Evolutionary conservation across 2,113 vertebrate genomes (phyloP), one percentile per base, ranked within the genome.

Genomic region (Amblyornis subalaris): DNA sequence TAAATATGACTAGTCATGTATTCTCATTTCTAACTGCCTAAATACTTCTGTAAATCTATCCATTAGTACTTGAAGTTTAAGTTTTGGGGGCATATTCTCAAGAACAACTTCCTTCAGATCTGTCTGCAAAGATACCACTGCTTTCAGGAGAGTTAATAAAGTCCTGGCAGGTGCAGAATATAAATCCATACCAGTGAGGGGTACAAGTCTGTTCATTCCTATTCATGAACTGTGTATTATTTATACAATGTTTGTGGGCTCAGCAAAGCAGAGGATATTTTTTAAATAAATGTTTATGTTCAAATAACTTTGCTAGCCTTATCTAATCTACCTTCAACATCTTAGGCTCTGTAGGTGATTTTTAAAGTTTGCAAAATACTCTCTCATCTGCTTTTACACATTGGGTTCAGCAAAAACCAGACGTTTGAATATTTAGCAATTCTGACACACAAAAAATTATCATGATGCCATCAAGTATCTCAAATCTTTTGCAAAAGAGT

Each of bases 151-250:
- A 86, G 33, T 88, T 85, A 93, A 74, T 88, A 64, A 96, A 95
- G 95, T 71, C 72, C 90, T 90, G 54, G 82, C 85, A 88, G 73
- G 76, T 94, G 65, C 82, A 87, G 89, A 93, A 96, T 97, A 95
- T 73, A 95, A 92, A 91, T 95, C 54, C 87, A 16, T 76, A 71
- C n/a, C 4, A 9, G 70, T 73, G 62, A 95, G 76, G 55, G 72
- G 70, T 74, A 85, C 53, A 71, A 88, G 64, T 47, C 76, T 84
- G 35, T 92, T 96, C 71, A 95, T 93, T 96, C 80, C 70, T 96
- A 67, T 92, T 95, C 93, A 96, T 96, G 94, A 96, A 85, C 66
- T 85, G 94, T 94, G 76, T 96, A 95, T 96, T 94, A 97, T 97
- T 97, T 96, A 96, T 94, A 92, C 50, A 71, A 42, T 95, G 74